Conservation (phyloP, 2,113 vertebrate genomes). For the Lagopus leucura region DNA sequence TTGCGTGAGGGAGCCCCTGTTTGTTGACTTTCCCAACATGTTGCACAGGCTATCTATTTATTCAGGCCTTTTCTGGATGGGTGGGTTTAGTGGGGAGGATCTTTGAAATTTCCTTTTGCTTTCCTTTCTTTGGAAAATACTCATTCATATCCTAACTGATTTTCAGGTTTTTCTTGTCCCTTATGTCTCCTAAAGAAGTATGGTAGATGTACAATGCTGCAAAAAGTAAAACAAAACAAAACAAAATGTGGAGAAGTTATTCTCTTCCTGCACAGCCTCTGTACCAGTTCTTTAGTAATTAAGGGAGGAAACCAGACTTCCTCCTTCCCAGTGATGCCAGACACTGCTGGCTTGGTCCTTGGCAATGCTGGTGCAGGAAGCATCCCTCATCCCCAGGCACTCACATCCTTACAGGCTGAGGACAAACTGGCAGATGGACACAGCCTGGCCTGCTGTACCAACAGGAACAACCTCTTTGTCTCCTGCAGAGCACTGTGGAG, state of each 20-base stretch:
- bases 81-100: neutral
- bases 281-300: conserved; percentile 58
- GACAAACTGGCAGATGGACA: conserved; percentile 68
- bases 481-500: neutral
- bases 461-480: neutral
- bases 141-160: neutral
- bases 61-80: conserved; percentile 19
- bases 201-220: neutral
- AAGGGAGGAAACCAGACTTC: conserved; percentile 78
- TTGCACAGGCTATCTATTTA: conserved; percentile 46
- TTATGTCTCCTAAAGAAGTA: neutral
- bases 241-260: neutral
- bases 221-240: neutral
- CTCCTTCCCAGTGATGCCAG: conserved; percentile 60
- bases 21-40: conserved; percentile 56
- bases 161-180: conserved; percentile 6
- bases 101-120: neutral
- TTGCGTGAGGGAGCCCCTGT: neutral
- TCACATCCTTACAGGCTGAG: conserved; percentile 60
- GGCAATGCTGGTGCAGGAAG: conserved; percentile 57
- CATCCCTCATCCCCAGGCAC: conserved; percentile 5
- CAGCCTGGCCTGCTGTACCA: conserved; percentile 36
- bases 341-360: neutral
- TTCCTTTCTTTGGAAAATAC: neutral
- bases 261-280: conserved; percentile 12